Conservation (phyloP, 2,113 vertebrate species). For the Trachemys scripta region DNA sequence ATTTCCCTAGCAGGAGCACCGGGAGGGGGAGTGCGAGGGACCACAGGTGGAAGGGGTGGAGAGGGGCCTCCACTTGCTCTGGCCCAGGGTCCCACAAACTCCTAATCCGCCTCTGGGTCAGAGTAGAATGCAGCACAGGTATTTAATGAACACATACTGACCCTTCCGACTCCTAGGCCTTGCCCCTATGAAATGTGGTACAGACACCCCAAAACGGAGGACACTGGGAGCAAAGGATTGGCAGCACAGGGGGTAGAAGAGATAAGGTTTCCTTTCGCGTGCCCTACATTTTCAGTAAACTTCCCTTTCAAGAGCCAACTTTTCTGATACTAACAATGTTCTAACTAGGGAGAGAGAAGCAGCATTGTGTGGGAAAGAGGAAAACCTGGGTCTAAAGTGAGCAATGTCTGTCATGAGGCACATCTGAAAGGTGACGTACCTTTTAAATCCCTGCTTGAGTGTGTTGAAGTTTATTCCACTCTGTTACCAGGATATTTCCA, state of each 20-base stretch:
- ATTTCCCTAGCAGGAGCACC: no score
- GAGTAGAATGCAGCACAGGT: neutral
- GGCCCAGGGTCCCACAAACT: no score
- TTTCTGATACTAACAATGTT: neutral
- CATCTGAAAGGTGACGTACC: neutral
- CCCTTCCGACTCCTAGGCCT: neutral
- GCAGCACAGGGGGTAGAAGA: neutral
- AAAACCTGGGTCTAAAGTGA: neutral
- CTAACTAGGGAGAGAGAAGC: neutral
- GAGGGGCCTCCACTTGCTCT: no score
- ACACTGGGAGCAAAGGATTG: neutral
- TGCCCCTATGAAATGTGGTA: neutral
- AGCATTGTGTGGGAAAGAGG: neutral
- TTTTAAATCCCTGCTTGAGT: neutral
- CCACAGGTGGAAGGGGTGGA: no score
- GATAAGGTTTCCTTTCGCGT: neutral
- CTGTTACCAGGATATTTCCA: rapidly evolving
- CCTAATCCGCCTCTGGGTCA: neutral
- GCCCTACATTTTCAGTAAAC: neutral
- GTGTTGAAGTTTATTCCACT: rapidly evolving
- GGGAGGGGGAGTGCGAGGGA: no score
- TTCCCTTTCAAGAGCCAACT: neutral
- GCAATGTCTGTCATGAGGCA: neutral
- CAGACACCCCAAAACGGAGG: neutral
- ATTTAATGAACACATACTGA: neutral